These are phyloP conservation scores for Gymnocypris eckloni DNA, from an alignment of 2,797 vertebrate genomes.

Conservation along the genomic window DNA sequence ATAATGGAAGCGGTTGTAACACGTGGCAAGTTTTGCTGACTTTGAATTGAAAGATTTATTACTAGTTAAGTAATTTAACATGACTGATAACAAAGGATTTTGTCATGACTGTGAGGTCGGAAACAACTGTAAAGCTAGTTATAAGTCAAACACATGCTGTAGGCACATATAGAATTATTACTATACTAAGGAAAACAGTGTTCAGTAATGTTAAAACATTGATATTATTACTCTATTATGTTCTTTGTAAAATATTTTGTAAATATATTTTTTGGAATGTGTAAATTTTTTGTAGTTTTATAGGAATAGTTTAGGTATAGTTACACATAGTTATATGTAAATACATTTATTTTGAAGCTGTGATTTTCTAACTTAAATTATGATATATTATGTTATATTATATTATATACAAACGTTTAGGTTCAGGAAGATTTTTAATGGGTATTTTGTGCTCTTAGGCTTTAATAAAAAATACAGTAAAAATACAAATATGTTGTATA, in stretches of 20 bases:
- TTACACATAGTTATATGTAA: not conserved
- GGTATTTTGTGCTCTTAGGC: not conserved
- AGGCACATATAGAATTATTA: not conserved
- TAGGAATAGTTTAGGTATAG: not conserved
- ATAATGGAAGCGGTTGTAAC: not conserved
- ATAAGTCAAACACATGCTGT: not conserved
- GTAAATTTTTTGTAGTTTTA: not conserved
- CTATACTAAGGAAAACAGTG: not conserved
- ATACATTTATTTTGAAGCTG: too few species aligned
- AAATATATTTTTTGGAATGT: not conserved
- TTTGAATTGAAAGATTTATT: not conserved
- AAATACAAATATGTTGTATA: not conserved
- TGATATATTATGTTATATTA: not conserved
- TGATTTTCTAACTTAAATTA: too few species aligned
- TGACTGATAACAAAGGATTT: not conserved
- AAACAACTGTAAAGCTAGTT: too few species aligned
- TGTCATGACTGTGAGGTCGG: not conserved
- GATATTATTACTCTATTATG: not conserved
- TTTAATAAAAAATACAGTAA: too few species aligned
- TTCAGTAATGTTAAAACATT: not conserved
- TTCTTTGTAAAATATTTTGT: not conserved
- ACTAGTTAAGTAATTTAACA: not conserved
- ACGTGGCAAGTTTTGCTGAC: not conserved
- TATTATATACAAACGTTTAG: not conserved
- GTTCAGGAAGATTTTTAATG: too few species aligned